phyloP scores from a whole-genome alignment of 2,113 vertebrate species.

The Rhagologus leucostigma region DNA sequence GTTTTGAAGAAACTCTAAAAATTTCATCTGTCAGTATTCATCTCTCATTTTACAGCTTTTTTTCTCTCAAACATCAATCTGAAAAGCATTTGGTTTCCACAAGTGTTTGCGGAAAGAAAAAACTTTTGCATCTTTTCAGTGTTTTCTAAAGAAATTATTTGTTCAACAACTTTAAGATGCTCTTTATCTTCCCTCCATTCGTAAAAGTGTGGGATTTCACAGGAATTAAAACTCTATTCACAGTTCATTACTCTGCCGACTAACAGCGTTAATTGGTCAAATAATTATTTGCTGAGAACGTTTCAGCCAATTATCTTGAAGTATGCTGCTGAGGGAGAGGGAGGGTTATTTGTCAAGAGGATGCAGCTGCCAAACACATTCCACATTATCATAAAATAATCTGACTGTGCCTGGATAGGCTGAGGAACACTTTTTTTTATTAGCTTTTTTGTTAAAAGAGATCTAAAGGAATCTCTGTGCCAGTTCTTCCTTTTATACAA shows the following conservation, averaged over 20 bases:
- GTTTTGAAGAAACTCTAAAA: not conserved
- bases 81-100: not conserved
- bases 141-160: not conserved
- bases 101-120: not conserved
- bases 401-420: not conserved
- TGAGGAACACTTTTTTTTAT: not conserved
- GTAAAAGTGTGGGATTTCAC: not conserved
- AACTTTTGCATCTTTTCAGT: not conserved
- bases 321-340: not conserved
- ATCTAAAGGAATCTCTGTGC: not conserved
- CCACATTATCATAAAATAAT: not conserved
- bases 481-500: not conserved
- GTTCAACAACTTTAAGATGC: not conserved
- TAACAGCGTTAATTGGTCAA: slow-evolving; percentile 38
- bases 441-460: not conserved
- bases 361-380: not conserved
- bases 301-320: slow-evolving; percentile 31
- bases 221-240: not conserved
- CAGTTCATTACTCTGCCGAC: not conserved
- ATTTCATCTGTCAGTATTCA: not conserved
- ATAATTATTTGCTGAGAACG: slow-evolving; percentile 27
- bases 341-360: not conserved
- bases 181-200: not conserved
- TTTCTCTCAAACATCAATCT: not conserved
- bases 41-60: not conserved